Percentiles rank a stretch among this genome's conserved stretches.
Conservation (phyloP, 2,113 vertebrate genomes). For the Scatophagus argus region DNA sequence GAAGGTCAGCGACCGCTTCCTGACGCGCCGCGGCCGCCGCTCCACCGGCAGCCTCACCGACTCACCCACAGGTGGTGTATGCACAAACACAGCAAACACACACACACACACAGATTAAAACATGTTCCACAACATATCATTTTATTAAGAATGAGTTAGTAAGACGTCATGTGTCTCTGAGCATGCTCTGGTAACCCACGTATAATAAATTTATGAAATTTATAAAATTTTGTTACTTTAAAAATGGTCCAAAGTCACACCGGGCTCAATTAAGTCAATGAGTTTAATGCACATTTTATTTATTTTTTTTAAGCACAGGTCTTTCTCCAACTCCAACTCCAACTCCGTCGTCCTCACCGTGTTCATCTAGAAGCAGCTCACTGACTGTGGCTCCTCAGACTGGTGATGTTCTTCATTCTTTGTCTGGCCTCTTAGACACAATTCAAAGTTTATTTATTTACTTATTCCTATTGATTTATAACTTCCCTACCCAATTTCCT, state of each 20-base stretch:
- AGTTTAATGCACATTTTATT: neutral
- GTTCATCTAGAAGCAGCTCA: slow-evolving; percentile 86
- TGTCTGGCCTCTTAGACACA: neutral
- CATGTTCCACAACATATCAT: neutral
- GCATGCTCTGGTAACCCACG: neutral
- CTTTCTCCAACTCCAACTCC: slow-evolving; percentile 84
- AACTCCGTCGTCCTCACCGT: slow-evolving; percentile 86
- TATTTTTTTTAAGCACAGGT: slow-evolving; percentile 70
- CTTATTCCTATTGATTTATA: neutral
- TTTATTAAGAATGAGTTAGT: neutral
- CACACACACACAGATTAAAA: neutral
- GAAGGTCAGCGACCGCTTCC: slow-evolving; percentile 93
- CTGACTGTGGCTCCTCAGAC: slow-evolving; percentile 78
- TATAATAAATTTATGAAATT: no score
- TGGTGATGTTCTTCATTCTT: slow-evolving; percentile 76
- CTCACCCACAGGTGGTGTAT: slow-evolving; percentile 85
- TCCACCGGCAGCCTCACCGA: slow-evolving; percentile 90
- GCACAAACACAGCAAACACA: neutral
- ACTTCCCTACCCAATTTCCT: neutral
- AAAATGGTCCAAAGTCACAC: neutral
- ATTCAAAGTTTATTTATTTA: fast-evolving
- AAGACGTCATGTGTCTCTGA: neutral
- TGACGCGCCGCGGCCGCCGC: slow-evolving; percentile 90
- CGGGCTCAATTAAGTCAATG: neutral
- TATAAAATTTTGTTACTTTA: neutral